Percentiles rank a stretch among this genome's conserved stretches.
Conservation (phyloP, 2,113 vertebrate species). For the Syngnathus scovelli region DNA sequence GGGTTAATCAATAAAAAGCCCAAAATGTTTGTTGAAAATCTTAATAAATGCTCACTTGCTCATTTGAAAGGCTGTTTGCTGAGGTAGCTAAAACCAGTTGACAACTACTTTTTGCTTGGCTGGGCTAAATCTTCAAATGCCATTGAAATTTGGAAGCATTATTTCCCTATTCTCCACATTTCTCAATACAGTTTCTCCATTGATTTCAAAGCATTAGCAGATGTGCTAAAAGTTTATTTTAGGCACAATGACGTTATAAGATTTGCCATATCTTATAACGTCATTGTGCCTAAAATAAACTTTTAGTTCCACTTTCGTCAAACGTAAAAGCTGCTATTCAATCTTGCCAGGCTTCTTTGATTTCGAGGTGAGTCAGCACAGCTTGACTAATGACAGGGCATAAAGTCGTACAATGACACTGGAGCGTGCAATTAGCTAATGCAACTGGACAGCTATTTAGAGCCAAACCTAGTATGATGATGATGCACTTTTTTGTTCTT, state of each 20-base stretch:
- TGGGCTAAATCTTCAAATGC: neutral
- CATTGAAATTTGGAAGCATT: neutral
- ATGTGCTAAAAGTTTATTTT: too few relatives aligned
- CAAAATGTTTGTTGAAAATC: too few relatives aligned
- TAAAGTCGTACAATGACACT: slow-evolving; percentile 29
- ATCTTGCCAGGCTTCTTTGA: neutral
- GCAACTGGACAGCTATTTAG: slow-evolving; percentile 34
- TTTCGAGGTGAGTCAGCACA: slow-evolving; percentile 24
- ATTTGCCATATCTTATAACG: neutral
- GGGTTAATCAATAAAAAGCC: too few relatives aligned
- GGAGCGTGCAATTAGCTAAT: slow-evolving; percentile 56
- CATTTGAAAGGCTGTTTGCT: too few relatives aligned
- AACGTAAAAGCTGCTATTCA: neutral
- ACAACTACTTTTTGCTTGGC: too few relatives aligned
- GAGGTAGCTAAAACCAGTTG: too few relatives aligned
- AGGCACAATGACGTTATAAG: too few relatives aligned
- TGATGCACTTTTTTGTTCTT: slow-evolving; percentile 42
- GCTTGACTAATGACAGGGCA: slow-evolving; percentile 27
- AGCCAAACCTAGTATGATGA: slow-evolving; percentile 43
- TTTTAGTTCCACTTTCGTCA: neutral
- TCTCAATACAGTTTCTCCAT: neutral
- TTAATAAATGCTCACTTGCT: too few relatives aligned
- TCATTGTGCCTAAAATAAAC: neutral
- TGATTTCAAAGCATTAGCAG: neutral
- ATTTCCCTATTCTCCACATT: neutral